phyloP scores from a whole-genome alignment of 2,888 invertebrate species.

The Noctua janthe region DNA sequence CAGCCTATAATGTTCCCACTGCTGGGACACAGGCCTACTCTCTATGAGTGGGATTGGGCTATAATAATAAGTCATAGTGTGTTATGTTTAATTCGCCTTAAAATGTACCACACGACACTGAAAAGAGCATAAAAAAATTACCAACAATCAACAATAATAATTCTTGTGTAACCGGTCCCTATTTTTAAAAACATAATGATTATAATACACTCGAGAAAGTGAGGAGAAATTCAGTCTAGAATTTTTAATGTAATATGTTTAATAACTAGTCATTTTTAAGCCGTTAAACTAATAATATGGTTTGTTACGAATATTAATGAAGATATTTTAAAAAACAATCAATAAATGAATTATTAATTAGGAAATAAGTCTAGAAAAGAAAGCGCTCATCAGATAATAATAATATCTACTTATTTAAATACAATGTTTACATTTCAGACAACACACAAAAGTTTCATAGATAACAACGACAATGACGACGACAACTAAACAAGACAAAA shows the following conservation, averaged over 20 bases:
- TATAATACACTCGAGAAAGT: constrained; percentile 28
- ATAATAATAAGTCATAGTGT: background rate
- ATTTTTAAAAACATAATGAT: background rate
- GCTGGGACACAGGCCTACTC: too few species aligned
- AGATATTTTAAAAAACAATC: background rate
- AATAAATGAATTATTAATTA: background rate
- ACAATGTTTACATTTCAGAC: background rate
- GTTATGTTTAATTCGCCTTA: background rate
- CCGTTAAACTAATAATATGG: too few species aligned
- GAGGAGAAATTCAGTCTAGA: background rate
- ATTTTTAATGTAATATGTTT: background rate
- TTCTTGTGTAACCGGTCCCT: background rate
- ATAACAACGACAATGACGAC: too few species aligned
- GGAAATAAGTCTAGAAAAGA: background rate
- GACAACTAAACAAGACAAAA: background rate
- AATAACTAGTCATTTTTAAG: background rate
- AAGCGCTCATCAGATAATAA: background rate
- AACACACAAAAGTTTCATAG: too few species aligned
- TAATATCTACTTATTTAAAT: background rate
- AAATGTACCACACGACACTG: background rate
- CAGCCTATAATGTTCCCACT: too few species aligned
- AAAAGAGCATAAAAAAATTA: background rate
- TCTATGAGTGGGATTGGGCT: background rate
- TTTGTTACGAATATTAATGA: background rate
- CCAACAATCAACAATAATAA: background rate